Base-by-base conservation (phyloP, 2,113 vertebrate genomes). In the Corydoras maculifer region DNA sequence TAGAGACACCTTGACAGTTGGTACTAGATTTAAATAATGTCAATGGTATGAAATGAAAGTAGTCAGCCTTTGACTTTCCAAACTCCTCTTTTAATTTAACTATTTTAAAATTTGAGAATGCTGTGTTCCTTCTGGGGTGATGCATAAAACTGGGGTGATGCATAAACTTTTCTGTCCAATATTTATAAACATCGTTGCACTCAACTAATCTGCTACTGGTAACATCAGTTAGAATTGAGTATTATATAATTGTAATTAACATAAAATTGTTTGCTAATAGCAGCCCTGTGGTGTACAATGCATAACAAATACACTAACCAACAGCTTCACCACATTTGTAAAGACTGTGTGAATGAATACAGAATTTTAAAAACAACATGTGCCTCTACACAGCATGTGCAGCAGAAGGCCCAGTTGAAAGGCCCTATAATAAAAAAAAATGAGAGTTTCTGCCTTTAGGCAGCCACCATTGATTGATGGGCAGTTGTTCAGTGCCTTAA, bases 251-350 rank as follows among this genome's bases (percentile, higher is more conserved):
- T 43, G 35, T 43, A 43, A 43, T 43, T 43, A 10, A 55, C 50
- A 13, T 65, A 75, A 67, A 43, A 48, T 61, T 55, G 49, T 66
- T n/a, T 55, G 25, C 57, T 70, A 72, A 62, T 15, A 29, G 63
- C 31, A n/a, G 25, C 61, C 55, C 75, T 60, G 48, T 73, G 48
- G 65, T 63, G 59, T 68, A 67, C 57, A 49, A 15, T 67, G 69
- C 62, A 32, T 70, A 70, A 74, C 70, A 77, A 70, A 70, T 51
- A 69, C 58, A 61, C 58, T 58, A 70, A 51, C 31, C 29, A 58
- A 57, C 60, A 59, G 58, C 62, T 65, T 49, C 30, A 55, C 62
- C 62, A 12, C 31, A 15, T 12, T 32, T 57, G 62, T 35, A 50
- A 43, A 43, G 35, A 43, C 35, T 43, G 48, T 29, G 6, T 11